A percentile compares a stretch with the other conserved stretches of the same genome.
These are phyloP conservation scores for Zaprionus ornatus DNA, from an alignment of 1,140 invertebrate genomes.

Conservation along the genomic window DNA sequence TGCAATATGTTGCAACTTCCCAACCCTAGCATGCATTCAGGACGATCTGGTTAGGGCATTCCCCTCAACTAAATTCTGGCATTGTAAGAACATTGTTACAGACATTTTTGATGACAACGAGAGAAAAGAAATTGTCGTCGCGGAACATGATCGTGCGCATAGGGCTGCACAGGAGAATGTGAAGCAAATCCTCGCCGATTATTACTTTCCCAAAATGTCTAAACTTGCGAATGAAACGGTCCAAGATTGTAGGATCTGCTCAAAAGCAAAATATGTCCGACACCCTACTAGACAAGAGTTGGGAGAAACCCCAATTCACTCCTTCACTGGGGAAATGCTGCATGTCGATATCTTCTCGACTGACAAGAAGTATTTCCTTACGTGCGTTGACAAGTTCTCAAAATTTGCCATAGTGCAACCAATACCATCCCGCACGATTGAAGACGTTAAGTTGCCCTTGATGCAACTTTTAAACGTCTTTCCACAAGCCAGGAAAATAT, in stretches of 20 bases:
- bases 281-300: not conserved
- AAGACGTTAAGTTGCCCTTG: not conserved
- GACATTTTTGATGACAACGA: not conserved
- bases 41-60: constrained; percentile 1
- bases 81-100: not conserved
- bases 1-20: constrained; percentile 3
- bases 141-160: constrained; percentile 1
- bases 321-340: not conserved
- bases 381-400: constrained; percentile 11
- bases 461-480: not conserved
- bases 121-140: not conserved
- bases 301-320: constrained; percentile 1
- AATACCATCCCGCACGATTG: not conserved
- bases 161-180: constrained; percentile 12
- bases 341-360: constrained; percentile 9
- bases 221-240: not conserved
- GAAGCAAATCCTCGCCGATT: constrained; percentile 2
- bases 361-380: constrained; percentile 1
- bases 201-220: constrained; percentile 10
- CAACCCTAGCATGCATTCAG: not conserved
- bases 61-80: constrained; percentile 9
- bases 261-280: not conserved
- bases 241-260: constrained; percentile 4
- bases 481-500: not conserved
- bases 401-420: constrained; percentile 2